phyloP scores from a whole-genome alignment of 2,888 invertebrate genomes.

The Tenthredo distinguenda region DNA sequence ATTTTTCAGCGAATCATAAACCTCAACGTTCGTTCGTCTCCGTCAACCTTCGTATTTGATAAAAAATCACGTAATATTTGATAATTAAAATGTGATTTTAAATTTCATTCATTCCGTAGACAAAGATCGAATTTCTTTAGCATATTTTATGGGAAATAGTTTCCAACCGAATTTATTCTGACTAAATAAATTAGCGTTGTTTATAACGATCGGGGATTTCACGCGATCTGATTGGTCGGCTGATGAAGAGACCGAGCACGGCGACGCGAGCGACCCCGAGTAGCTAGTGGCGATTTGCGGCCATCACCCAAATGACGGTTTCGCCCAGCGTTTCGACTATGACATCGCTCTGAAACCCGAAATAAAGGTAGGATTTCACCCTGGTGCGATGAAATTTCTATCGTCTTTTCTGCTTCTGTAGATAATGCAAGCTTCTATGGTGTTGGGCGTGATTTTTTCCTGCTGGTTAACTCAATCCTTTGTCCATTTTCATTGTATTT shows the following conservation, averaged over 20 bases:
- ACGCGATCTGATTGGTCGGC: constrained; percentile 61
- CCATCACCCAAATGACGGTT: constrained; percentile 67
- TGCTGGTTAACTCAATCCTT: constrained; percentile 57
- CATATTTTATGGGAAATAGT: background rate
- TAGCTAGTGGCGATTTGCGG: constrained; percentile 67
- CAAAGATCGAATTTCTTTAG: background rate
- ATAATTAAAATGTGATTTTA: background rate
- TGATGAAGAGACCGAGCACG: constrained; percentile 58
- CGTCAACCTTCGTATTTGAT: constrained; percentile 54
- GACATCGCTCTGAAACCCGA: constrained; percentile 70
- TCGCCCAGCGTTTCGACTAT: constrained; percentile 64
- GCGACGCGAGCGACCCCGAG: constrained; percentile 71
- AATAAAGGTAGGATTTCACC: constrained; percentile 64
- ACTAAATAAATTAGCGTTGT: constrained; percentile 57
- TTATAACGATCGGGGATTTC: constrained; percentile 66
- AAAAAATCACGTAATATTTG: constrained; percentile 42
- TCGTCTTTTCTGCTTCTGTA: constrained; percentile 51
- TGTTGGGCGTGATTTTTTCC: constrained; percentile 61
- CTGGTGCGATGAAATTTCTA: constrained; percentile 48
- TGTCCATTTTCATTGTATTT: constrained; percentile 50
- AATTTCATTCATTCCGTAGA: background rate
- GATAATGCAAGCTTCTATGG: constrained; percentile 50
- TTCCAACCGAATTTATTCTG: background rate
- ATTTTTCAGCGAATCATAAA: constrained; percentile 30
- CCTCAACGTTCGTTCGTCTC: constrained; percentile 49